phyloP scores from a whole-genome alignment of 2,113 vertebrate species.

The Pedionomus torquatus region DNA sequence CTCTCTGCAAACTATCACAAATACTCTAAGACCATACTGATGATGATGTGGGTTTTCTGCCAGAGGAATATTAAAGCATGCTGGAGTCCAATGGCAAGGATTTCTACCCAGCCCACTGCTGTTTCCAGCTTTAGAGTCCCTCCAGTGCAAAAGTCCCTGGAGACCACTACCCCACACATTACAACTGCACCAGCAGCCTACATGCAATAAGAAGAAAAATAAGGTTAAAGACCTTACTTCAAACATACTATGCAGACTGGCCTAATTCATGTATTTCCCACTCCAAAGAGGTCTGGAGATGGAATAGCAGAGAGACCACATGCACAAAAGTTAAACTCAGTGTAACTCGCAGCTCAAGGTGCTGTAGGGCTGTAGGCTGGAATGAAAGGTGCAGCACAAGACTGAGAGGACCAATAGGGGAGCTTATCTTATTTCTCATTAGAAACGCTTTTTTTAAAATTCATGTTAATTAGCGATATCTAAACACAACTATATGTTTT shows the following conservation, averaged over 20 bases:
- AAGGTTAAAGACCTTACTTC: neutral
- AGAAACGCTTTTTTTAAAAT: neutral
- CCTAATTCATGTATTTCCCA: neutral
- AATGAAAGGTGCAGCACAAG: neutral
- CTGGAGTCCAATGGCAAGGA: neutral
- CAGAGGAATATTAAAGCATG: neutral
- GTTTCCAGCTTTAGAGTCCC: neutral
- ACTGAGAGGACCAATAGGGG: neutral
- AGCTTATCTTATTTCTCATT: neutral
- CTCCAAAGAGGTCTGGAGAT: neutral
- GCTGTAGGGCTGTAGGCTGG: neutral
- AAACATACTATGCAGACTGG: neutral
- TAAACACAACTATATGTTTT: neutral
- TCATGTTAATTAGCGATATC: neutral
- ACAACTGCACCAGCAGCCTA: neutral
- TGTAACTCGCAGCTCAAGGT: neutral
- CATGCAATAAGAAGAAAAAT: neutral
- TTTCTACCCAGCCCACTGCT: neutral
- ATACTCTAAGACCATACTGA: neutral
- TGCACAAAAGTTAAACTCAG: neutral
- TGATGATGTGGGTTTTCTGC: neutral
- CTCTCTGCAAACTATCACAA: neutral
- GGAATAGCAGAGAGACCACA: neutral
- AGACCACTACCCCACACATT: neutral
- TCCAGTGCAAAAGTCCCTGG: neutral